Evolutionary conservation across 2,888 invertebrate genomes (phyloP), one percentile per base, ranked within the genome.

Genomic region (Dioctria linearis): DNA sequence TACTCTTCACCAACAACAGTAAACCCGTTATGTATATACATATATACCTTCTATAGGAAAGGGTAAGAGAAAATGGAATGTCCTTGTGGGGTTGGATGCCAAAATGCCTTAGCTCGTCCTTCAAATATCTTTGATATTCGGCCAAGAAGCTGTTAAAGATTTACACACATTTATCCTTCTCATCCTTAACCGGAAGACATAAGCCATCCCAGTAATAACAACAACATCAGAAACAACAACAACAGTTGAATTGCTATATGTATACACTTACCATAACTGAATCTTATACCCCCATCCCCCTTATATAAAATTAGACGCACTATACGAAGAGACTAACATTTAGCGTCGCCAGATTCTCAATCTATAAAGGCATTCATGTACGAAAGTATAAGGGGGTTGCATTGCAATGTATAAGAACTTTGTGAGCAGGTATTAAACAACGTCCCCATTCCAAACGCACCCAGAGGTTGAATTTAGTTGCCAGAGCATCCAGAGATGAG

Each of bases 1-100:
- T 78, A 82, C 73, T 71, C 71, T 59, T 80, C 82, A 82, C 54
- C 82, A 69, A 25, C 39, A 6, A 8, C 25, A 57, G 25, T 25
- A 25, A 25, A 25, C 25, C 43, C 25, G 69, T 25, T 69, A 46
- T n/a, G 49, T 11, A 25, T 25, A 25, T 25, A 25, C 25, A 25
- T 25, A 25, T 25, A 25, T 25, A 25, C 2, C 25, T 1, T 25
- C 25, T 25, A n/a, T n/a, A 25, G 25, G 25, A 25, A 25, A 25
- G 46, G 8, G 46, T 46, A 46, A 25, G 46, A 8, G 46, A 6
- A 8, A 46, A 46, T 46, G 46, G 46, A 46, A n/a, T 42, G 42
- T 25, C 61, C 61, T 37, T 61, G 61, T 25, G 25, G 25, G 61
- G 13, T 25, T 6, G 61, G 57, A 43, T 57, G 43, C 42, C 57